These are phyloP conservation scores for Craterocephalus amniculus DNA, from an alignment of 2,797 vertebrate species.

Conservation along the genomic window DNA sequence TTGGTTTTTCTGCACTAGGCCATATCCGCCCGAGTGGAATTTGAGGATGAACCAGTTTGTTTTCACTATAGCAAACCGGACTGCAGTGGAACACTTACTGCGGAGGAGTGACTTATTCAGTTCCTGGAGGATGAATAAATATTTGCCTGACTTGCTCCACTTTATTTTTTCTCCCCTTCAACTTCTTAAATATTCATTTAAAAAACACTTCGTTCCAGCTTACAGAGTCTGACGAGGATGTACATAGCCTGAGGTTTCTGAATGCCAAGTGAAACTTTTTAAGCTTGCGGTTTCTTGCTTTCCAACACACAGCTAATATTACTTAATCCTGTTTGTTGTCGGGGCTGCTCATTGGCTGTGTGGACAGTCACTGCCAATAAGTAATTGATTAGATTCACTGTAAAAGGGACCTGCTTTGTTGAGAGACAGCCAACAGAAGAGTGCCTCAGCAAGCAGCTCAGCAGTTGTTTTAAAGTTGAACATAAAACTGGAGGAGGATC, in stretches of 20 bases:
- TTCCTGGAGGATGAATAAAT: slow-evolving; percentile 71
- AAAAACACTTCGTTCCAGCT: slow-evolving; percentile 36
- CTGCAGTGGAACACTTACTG: slow-evolving; percentile 47
- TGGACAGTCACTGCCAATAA: slow-evolving; percentile 19
- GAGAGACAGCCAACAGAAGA: neutral
- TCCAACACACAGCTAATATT: slow-evolving; percentile 25
- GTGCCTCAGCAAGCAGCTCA: neutral
- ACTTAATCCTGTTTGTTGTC: slow-evolving; percentile 36
- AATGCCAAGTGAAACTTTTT: slow-evolving; percentile 18
- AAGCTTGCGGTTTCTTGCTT: neutral
- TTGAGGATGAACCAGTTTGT: slow-evolving; percentile 70
- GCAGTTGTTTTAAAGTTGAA: neutral
- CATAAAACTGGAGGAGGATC: neutral
- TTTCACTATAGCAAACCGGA: slow-evolving; percentile 58
- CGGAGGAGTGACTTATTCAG: slow-evolving; percentile 58
- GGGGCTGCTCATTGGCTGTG: neutral
- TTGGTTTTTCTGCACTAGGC: slow-evolving; percentile 68
- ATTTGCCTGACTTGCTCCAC: slow-evolving; percentile 61
- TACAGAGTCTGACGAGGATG: slow-evolving; percentile 6
- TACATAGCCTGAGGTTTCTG: slow-evolving; percentile 22
- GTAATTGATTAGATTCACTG: slow-evolving; percentile 30
- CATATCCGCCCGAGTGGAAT: slow-evolving; percentile 67
- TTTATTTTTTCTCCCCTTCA: slow-evolving; percentile 11
- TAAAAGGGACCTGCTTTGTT: slow-evolving; percentile 1
- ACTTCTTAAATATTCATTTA: slow-evolving; percentile 30